Conservation (phyloP, 2,113 vertebrate species). For the Poicephalus meyeri region DNA sequence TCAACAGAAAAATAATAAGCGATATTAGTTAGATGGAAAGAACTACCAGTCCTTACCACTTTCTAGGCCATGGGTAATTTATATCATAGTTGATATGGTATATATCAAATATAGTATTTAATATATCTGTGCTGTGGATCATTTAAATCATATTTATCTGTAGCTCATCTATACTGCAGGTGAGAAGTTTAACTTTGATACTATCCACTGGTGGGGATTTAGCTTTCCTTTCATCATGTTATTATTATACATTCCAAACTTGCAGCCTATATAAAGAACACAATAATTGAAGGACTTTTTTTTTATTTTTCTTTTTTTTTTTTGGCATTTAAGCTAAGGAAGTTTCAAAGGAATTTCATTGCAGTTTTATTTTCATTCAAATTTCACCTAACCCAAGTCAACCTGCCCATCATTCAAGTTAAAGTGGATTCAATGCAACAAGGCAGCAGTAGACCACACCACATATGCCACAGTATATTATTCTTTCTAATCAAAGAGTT, state of each 20-base stretch:
- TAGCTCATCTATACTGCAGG: not conserved
- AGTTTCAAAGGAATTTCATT: not conserved
- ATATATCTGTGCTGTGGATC: not conserved
- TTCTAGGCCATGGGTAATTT: not conserved
- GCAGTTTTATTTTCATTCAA: not conserved
- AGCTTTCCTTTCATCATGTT: not conserved
- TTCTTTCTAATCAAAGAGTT: constrained; percentile 61
- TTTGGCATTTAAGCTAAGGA: not conserved
- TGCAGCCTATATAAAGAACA: not conserved
- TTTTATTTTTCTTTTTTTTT: not conserved
- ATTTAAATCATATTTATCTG: not conserved
- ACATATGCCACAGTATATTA: constrained; percentile 49
- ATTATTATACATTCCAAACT: not conserved
- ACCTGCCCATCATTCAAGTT: not conserved
- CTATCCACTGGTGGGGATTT: not conserved
- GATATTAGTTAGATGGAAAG: not conserved
- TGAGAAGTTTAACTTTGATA: not conserved
- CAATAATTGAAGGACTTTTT: not conserved
- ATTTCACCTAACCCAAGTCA: not conserved
- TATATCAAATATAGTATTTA: not conserved
- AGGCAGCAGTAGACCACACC: constrained; percentile 34
- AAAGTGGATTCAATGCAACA: not conserved
- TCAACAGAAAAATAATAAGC: not conserved
- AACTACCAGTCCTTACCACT: not conserved
- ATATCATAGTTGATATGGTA: not conserved